Conservation (phyloP, 2,888 invertebrate genomes). For the Steinernema carpocapsae region DNA sequence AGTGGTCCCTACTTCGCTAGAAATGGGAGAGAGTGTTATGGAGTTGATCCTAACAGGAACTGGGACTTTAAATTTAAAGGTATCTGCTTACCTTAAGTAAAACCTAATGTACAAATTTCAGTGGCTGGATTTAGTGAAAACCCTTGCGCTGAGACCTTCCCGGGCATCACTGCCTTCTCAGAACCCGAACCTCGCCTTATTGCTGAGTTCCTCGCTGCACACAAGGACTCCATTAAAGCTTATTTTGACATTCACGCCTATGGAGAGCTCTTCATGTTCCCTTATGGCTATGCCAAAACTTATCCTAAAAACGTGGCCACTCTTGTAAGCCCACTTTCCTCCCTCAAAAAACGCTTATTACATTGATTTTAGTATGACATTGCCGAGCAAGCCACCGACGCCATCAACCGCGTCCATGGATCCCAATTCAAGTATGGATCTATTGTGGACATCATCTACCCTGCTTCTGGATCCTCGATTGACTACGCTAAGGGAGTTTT, state of each 20-base stretch:
- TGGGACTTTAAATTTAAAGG: conserved; percentile 40
- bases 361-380: background rate
- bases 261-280: conserved; percentile 42
- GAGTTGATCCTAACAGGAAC: conserved; percentile 43
- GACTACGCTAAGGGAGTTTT: too few relatives aligned
- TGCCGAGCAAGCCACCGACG: conserved; percentile 34
- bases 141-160: conserved; percentile 45
- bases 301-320: conserved; percentile 34
- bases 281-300: conserved; percentile 40
- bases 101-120: too few relatives aligned
- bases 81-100: too few relatives aligned
- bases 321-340: too few relatives aligned
- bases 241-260: conserved; percentile 42
- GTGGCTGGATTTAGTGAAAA: conserved; percentile 38
- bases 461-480: conserved; percentile 40
- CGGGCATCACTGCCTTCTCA: conserved; percentile 43
- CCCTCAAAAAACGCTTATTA: too few relatives aligned
- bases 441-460: conserved; percentile 40
- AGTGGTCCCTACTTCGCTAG: conserved; percentile 34
- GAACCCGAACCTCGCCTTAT: conserved; percentile 39
- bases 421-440: conserved; percentile 35
- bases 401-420: conserved; percentile 37
- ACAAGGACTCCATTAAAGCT: conserved; percentile 10
- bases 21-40: conserved; percentile 31
- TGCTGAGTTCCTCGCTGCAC: conserved; percentile 37